Percentiles rank a stretch among this genome's conserved stretches.
Conservation (phyloP, 2,888 invertebrate genomes). For the Ophioninae sp. region DNA sequence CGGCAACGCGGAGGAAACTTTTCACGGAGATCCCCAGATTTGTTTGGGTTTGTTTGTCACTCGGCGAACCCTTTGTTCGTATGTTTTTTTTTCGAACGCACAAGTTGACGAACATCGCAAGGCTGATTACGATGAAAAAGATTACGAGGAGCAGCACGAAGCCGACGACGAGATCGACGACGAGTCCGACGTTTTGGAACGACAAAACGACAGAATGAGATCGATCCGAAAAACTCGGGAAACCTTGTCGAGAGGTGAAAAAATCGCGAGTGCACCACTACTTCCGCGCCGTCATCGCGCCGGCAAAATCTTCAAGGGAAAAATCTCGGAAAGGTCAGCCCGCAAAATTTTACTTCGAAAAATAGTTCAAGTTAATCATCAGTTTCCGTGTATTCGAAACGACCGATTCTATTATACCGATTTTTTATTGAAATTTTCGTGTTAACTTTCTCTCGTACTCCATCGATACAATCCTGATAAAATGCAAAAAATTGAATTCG, state of each 20-base stretch:
- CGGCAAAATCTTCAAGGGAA: conserved; percentile 9
- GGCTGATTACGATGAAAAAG: conserved; percentile 65
- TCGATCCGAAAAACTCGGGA: conserved; percentile 47
- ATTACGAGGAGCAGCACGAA: conserved; percentile 72
- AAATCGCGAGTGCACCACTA: conserved; percentile 14
- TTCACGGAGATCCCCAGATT: not conserved
- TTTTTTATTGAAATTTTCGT: too few relatives aligned
- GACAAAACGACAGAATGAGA: conserved; percentile 35
- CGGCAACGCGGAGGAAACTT: not conserved
- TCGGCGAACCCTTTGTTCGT: not conserved
- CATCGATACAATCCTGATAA: too few relatives aligned
- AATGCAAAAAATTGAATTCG: not conserved
- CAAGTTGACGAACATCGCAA: conserved; percentile 31
- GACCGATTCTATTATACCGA: too few relatives aligned
- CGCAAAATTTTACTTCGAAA: not conserved
- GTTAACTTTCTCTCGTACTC: too few relatives aligned
- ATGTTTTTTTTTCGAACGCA: not conserved
- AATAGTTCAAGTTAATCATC: too few relatives aligned
- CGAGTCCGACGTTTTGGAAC: conserved; percentile 66
- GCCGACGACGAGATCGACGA: conserved; percentile 73
- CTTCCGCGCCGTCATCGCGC: conserved; percentile 41
- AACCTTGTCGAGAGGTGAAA: conserved; percentile 27
- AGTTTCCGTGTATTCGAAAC: too few relatives aligned
- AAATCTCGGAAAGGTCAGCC: conserved; percentile 39
- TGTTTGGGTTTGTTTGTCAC: not conserved